Evolutionary conservation across 2,797 vertebrate species (phyloP), one percentile per base, ranked within the genome.

Genomic region (Mus caroli): DNA sequence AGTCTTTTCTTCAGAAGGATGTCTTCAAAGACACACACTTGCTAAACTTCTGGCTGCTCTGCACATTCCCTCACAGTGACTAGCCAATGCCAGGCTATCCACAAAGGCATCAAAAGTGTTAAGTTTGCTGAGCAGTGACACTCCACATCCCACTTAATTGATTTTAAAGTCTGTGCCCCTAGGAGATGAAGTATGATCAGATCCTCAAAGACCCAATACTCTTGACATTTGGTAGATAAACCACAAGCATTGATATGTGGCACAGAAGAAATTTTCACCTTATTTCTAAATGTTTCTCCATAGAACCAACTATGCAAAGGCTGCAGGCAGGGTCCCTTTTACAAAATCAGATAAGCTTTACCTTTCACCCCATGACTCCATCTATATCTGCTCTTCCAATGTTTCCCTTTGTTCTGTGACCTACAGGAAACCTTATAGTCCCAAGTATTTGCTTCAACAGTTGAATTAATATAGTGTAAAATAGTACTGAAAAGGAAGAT

Each of bases 141-240:
- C 77, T 9, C 79, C 13, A 88, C 4, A 52, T 26, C 22, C 73
- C 40, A 43, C 24, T 76, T 4, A 80, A 91, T 64, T 75, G n/a
- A 90, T 24, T 91, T 83, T 91, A 87, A 75, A 34, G 12, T 37
- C 7, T 58, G 13, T 40, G 56, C 90, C 92, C 12, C 78, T 60
- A 11, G n/a, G 34, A 71, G 52, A 52, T 31, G 52, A 64, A 89
- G 75, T 95, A 14, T 64, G 54, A 60, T 56, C 5, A 31, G 14
- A 92, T 50, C 40, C 82, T 37, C 43, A 91, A 88, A 94, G 43
- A 76, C 15, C 26, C 17, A 86, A 34, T 86, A 88, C 77, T 88
- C 34, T 88, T n/a, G 13, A 75, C 31, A 82, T 46, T 43, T 40
- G 28, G 8, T 37, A 87, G 79, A 94, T 13, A 88, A 76, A 77